Conservation (phyloP, 2,888 invertebrate genomes). For the Hedychridium roseum region DNA sequence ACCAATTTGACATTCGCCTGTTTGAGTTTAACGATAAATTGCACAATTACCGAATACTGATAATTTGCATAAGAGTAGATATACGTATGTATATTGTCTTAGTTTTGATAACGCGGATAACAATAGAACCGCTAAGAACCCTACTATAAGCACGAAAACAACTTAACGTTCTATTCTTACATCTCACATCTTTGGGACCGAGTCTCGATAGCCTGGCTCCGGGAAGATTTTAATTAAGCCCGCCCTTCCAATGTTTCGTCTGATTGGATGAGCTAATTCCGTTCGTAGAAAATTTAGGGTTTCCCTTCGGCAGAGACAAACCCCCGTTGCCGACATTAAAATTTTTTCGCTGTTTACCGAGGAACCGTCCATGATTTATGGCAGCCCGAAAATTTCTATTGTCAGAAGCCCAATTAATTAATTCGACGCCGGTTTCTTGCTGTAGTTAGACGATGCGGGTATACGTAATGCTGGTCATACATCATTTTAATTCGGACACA, state of each 20-base stretch:
- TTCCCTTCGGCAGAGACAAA: slow-evolving; percentile 33
- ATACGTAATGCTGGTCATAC: too few species aligned
- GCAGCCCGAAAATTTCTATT: too few species aligned
- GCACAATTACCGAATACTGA: too few species aligned
- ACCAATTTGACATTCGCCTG: too few species aligned
- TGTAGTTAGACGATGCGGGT: too few species aligned
- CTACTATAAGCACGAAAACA: slow-evolving; percentile 38
- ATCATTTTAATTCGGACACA: too few species aligned
- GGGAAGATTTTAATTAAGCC: slow-evolving; percentile 63
- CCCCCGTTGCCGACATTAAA: slow-evolving; percentile 12
- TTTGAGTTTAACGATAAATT: too few species aligned
- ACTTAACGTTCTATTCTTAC: slow-evolving; percentile 53
- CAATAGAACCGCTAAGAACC: slow-evolving; percentile 30
- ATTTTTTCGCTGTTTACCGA: slow-evolving; percentile 25
- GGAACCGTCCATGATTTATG: background rate
- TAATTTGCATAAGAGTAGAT: too few species aligned
- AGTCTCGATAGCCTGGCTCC: slow-evolving; percentile 43
- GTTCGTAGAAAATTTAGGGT: slow-evolving; percentile 53
- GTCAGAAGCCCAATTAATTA: too few species aligned
- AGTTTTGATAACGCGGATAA: too few species aligned
- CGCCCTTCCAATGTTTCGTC: slow-evolving; percentile 62
- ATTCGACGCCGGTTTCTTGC: too few species aligned
- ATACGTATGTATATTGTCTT: too few species aligned
- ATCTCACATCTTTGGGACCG: slow-evolving; percentile 40
- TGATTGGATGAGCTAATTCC: slow-evolving; percentile 60